phyloP scores from a whole-genome alignment of 2,888 invertebrate species.

The Scaptomyza tumidula region DNA sequence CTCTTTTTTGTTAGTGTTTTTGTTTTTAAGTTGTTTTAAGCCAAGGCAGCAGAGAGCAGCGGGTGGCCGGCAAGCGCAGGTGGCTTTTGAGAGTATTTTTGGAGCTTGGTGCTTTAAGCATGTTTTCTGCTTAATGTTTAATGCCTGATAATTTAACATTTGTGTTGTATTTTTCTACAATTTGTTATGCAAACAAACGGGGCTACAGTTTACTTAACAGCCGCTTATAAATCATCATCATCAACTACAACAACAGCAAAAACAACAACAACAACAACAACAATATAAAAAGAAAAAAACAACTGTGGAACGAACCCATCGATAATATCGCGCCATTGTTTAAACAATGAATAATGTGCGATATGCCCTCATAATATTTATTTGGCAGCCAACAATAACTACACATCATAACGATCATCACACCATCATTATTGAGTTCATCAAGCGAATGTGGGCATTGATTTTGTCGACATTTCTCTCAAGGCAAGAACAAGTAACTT shows the following conservation, averaged over 20 bases:
- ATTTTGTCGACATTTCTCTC: conserved; percentile 32
- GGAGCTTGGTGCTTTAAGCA: conserved; percentile 46
- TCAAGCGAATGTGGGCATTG: conserved; percentile 56
- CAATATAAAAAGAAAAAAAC: conserved; percentile 45
- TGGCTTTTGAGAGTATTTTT: conserved; percentile 51
- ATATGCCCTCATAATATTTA: conserved; percentile 75
- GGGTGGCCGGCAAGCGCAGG: conserved; percentile 70
- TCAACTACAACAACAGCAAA: conserved; percentile 42
- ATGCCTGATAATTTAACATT: conserved; percentile 71
- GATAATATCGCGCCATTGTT: conserved; percentile 63
- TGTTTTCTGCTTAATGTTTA: conserved; percentile 70
- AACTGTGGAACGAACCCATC: conserved; percentile 29
- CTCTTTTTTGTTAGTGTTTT: not conserved
- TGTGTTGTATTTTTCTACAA: conserved; percentile 44
- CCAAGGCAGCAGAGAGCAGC: conserved; percentile 48
- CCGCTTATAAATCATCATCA: conserved; percentile 74
- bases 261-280: conserved; percentile 68
- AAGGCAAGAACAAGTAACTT: conserved; percentile 11
- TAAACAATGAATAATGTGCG: conserved; percentile 67
- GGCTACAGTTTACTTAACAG: conserved; percentile 71
- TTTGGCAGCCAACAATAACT: conserved; percentile 63
- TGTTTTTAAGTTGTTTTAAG: conserved; percentile 25
- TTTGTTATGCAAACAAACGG: conserved; percentile 76
- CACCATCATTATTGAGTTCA: conserved; percentile 34
- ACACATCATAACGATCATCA: conserved; percentile 45